These are phyloP conservation scores for Drosophila erecta DNA, from an alignment of 1,140 invertebrate species.

Conservation along the genomic window DNA sequence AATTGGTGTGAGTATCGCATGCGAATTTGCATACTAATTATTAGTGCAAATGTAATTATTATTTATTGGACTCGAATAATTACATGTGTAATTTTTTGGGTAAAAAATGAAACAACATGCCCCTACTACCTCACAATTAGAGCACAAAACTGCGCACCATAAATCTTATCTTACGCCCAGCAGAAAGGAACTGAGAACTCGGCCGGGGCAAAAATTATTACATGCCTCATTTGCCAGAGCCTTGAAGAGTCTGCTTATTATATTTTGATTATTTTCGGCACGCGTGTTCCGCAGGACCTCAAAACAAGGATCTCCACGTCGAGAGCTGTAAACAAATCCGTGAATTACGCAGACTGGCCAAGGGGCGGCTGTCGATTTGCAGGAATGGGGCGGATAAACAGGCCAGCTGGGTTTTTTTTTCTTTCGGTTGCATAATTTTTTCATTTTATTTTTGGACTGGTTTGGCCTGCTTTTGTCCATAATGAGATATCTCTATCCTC, in stretches of 20 bases:
- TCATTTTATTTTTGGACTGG: slow-evolving; percentile 67
- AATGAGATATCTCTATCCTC: slow-evolving; percentile 81
- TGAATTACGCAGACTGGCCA: slow-evolving; percentile 49
- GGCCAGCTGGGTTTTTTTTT: slow-evolving; percentile 27
- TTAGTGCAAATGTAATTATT: too few relatives aligned
- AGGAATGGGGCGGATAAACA: slow-evolving; percentile 18
- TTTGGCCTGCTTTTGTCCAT: slow-evolving; percentile 75
- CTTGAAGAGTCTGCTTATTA: slow-evolving; percentile 77
- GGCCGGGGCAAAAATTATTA: slow-evolving; percentile 63
- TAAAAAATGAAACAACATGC: not conserved
- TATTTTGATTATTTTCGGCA: slow-evolving; percentile 78
- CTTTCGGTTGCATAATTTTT: slow-evolving; percentile 73
- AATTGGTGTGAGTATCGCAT: not conserved
- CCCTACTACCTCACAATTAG: slow-evolving; percentile 9
- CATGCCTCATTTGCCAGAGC: slow-evolving; percentile 78
- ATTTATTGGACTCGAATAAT: not conserved
- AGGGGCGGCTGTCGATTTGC: slow-evolving; percentile 17
- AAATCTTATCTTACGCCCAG: slow-evolving; percentile 38
- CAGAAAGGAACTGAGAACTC: slow-evolving; percentile 4
- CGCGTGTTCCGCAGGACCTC: slow-evolving; percentile 50
- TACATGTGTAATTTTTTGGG: not conserved
- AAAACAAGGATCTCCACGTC: slow-evolving; percentile 10
- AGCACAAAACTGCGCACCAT: slow-evolving; percentile 20
- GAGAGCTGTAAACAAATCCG: slow-evolving; percentile 76
- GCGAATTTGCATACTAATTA: too few relatives aligned